Percentiles rank a stretch among this genome's conserved stretches.
Conservation (phyloP, 2,888 invertebrate genomes). For the Gerris lacustris region DNA sequence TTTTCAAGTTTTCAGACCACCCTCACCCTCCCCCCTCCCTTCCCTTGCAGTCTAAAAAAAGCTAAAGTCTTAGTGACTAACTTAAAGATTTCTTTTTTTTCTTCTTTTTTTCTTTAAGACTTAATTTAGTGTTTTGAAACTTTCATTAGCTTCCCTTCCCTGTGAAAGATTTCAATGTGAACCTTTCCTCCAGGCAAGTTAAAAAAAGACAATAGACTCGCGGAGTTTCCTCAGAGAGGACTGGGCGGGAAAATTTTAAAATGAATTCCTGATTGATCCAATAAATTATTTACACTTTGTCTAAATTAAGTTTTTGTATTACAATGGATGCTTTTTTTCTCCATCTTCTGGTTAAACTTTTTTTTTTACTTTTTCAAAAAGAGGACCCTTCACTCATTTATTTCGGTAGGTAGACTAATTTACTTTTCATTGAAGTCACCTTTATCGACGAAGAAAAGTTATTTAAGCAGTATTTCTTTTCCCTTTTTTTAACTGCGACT, state of each 20-base stretch:
- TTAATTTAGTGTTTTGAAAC: constrained; percentile 1
- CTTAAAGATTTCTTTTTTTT: background rate
- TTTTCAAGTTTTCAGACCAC: too few relatives aligned
- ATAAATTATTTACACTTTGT: constrained; percentile 5
- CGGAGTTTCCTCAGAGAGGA: background rate
- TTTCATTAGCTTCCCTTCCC: background rate
- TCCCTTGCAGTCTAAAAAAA: background rate
- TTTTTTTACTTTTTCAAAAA: too few relatives aligned
- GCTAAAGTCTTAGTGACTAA: background rate
- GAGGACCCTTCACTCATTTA: too few relatives aligned
- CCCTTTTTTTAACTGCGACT: too few relatives aligned
- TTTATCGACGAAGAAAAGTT: too few relatives aligned
- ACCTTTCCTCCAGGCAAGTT: background rate
- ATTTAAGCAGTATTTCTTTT: too few relatives aligned
- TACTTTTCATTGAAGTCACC: too few relatives aligned
- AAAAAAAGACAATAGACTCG: background rate
- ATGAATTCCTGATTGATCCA: constrained; percentile 5
- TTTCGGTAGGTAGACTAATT: too few relatives aligned
- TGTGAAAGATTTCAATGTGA: constrained; percentile 2
- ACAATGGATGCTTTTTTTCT: background rate
- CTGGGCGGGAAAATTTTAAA: background rate
- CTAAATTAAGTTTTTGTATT: background rate
- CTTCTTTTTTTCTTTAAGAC: background rate
- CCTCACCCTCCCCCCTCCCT: background rate
- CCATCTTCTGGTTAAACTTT: too few relatives aligned